Base-by-base conservation (phyloP, 1,140 invertebrate species). In the Meloidogyne exigua region DNA sequence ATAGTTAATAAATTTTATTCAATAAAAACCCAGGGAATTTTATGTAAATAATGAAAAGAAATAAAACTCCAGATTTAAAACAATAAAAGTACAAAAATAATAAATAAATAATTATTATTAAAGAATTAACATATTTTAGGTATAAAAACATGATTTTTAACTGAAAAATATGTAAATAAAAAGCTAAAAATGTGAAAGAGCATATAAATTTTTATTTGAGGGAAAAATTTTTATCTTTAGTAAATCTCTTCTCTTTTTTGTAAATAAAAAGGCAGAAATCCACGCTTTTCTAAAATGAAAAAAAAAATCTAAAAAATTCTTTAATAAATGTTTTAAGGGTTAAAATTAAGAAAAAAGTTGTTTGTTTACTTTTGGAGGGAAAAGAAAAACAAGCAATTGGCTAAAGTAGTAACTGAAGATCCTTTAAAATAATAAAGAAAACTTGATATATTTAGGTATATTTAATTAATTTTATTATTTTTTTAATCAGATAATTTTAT, bases 141-240 rank as follows among this genome's bases (percentile, higher is more conserved):
- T 57, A 57, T 57, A 57, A 57, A 57, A 57, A 57, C 49, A 57
- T 57, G 49, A n/a, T 57, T 57, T 57, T 57, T 57, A 57, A 57
- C 18, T 57, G 49, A 57, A 57, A 12, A 57, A 57, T 57, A 57
- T 57, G 49, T n/a, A 57, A 57, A 57, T 7, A 5, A 57, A 57
- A 57, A 57, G 18, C n/a, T 18, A 57, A n/a, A 57, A 57, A 57
- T 4, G 49, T 9, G 18, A 57, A 57, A 7, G 21, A n/a, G n/a
- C n/a, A 57, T n/a, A n/a, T 9, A n/a, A n/a, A n/a, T n/a, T 57
- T 57, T 57, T 57, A n/a, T 9, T n/a, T 57, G 49, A 57, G 49
- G 49, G 49, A n/a, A 57, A n/a, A 49, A 57, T 57, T 57, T 57
- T 57, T 57, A 57, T 57, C 49, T 57, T 57, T 57, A n/a, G 21